A percentile compares a stretch with the other conserved stretches of the same genome.
Conservation (phyloP, 2,888 invertebrate genomes). For the Amphipyra berbera region DNA sequence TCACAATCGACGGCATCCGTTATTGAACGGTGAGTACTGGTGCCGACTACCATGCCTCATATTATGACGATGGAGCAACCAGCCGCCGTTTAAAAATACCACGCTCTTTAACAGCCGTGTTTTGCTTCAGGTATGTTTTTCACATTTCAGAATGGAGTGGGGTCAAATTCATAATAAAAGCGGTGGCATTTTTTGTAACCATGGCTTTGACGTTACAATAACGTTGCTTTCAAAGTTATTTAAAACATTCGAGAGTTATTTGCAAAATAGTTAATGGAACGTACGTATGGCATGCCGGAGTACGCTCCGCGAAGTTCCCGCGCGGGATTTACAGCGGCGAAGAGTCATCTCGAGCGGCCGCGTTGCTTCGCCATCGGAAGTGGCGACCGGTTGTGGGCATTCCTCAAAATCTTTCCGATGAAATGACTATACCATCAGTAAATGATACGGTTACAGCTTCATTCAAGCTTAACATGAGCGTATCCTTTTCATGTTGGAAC, state of each 20-base stretch:
- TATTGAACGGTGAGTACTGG: conserved; percentile 72
- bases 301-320: conserved; percentile 41
- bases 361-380: conserved; percentile 74
- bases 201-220: conserved; percentile 48
- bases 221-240: conserved; percentile 46
- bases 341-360: conserved; percentile 59
- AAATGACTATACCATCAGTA: conserved; percentile 59
- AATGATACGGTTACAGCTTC: conserved; percentile 56
- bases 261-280: conserved; percentile 53
- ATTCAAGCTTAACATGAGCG: conserved; percentile 50
- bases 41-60: conserved; percentile 55
- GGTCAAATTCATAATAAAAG: conserved; percentile 52
- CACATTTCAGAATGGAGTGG: conserved; percentile 43
- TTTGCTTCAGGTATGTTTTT: conserved; percentile 54
- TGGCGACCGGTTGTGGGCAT: conserved; percentile 79
- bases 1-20: conserved; percentile 84
- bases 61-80: conserved; percentile 58
- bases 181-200: conserved; percentile 50
- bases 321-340: conserved; percentile 50
- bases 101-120: conserved; percentile 53
- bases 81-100: conserved; percentile 65
- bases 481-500: conserved; percentile 37
- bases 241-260: conserved; percentile 50
- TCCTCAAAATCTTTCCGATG: conserved; percentile 77
- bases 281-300: conserved; percentile 53